phyloP scores from a whole-genome alignment of 2,113 vertebrate genomes.

The Taxidea taxus region DNA sequence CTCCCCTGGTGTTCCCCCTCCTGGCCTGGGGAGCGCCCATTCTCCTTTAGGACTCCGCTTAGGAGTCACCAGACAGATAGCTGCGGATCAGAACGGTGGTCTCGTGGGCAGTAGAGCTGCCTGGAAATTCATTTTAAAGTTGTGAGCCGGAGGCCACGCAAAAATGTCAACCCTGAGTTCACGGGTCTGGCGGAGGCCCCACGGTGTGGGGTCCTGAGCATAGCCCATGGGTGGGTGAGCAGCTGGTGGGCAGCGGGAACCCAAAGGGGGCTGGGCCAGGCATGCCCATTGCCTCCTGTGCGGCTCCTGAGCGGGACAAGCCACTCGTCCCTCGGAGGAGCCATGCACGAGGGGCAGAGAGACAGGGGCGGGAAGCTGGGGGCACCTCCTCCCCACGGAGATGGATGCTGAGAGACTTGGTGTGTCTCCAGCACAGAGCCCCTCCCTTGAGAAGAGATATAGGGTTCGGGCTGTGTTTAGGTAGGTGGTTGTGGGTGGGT shows the following conservation, averaged over 20 bases:
- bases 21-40: background rate
- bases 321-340: background rate
- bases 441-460: background rate
- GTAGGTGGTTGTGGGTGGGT: background rate
- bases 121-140: background rate
- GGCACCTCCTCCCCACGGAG: background rate
- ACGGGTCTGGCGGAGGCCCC: background rate
- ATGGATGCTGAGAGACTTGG: background rate
- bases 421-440: background rate
- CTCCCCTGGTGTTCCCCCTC: rapidly evolving
- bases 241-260: background rate
- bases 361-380: rapidly evolving
- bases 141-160: background rate
- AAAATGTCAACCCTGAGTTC: background rate
- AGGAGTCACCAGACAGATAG: background rate
- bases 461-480: background rate
- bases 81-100: background rate
- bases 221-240: rapidly evolving
- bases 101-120: background rate
- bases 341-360: background rate
- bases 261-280: background rate
- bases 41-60: background rate
- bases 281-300: background rate
- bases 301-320: background rate
- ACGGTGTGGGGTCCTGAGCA: background rate